Evolutionary conservation across 2,113 vertebrate species (phyloP).

Genomic region (Sitta europaea): DNA sequence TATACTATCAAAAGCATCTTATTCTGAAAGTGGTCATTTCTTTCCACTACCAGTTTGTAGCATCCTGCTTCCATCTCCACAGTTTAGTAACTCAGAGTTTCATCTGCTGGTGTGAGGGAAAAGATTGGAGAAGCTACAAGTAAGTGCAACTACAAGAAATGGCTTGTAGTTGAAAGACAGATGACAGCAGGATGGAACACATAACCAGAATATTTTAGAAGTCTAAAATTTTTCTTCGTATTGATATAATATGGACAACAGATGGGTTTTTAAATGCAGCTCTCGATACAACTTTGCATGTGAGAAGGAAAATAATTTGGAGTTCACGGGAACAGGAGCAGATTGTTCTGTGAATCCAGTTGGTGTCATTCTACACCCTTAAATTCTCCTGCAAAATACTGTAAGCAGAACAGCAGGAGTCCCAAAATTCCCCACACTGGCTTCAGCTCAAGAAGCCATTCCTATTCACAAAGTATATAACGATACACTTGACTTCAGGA

Average conservation of each 20-base stretch:
- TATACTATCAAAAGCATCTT: not conserved
- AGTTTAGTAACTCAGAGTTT: not conserved
- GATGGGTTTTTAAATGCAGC: slow-evolving; percentile 62
- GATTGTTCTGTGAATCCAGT: slow-evolving; percentile 52
- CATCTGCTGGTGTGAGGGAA: not conserved
- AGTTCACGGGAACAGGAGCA: slow-evolving; percentile 50
- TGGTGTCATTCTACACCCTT: slow-evolving; percentile 51
- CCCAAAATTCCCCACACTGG: not conserved
- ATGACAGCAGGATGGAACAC: slow-evolving; percentile 38
- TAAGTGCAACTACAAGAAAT: not conserved
- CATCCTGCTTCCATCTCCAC: not conserved
- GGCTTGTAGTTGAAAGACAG: slow-evolving; percentile 39
- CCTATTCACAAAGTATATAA: slow-evolving; percentile 9
- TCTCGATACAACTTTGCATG: slow-evolving; percentile 57
- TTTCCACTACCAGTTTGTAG: not conserved
- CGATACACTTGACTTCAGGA: not conserved
- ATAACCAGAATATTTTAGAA: slow-evolving; percentile 47
- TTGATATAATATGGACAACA: slow-evolving; percentile 58
- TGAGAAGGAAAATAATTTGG: slow-evolving; percentile 58
- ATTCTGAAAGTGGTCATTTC: not conserved
- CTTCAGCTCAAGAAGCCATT: slow-evolving; percentile 13
- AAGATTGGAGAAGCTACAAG: not conserved
- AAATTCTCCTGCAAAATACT: slow-evolving; percentile 43
- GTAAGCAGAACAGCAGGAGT: slow-evolving; percentile 38
- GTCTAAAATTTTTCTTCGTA: slow-evolving; percentile 35